Evolutionary conservation across 2,888 invertebrate genomes (phyloP).

Genomic region (Sylvicola cinctus): DNA sequence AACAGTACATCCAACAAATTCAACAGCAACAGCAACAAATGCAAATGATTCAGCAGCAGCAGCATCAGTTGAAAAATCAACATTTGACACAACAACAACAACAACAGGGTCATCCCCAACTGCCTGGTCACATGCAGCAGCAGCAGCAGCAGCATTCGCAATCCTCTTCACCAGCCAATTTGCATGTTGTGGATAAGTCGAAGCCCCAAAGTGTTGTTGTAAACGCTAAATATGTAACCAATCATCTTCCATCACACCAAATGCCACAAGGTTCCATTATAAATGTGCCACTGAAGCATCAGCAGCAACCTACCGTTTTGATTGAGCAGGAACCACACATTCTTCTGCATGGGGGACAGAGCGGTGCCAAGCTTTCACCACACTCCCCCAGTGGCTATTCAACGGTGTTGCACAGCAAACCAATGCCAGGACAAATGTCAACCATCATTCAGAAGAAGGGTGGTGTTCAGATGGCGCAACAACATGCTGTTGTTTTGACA

Average conservation of each 20-base stretch:
- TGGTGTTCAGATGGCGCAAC: not conserved
- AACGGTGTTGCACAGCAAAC: no score
- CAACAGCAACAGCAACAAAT: not conserved
- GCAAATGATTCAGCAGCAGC: not conserved
- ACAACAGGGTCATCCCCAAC: not conserved
- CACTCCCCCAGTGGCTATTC: no score
- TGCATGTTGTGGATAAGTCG: no score
- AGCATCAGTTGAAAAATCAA: not conserved
- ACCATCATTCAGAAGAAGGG: no score
- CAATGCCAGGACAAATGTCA: no score
- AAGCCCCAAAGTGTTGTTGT: not conserved
- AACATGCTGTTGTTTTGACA: not conserved
- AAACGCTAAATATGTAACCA: not conserved
- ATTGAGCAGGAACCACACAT: no score
- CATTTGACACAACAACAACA: conserved; percentile 1
- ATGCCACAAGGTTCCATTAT: not conserved
- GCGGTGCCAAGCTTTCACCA: no score
- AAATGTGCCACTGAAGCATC: not conserved
- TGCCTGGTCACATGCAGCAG: not conserved
- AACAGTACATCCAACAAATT: not conserved
- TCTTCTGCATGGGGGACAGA: no score
- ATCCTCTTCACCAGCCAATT: no score
- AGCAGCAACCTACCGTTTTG: not conserved
- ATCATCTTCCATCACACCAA: not conserved
- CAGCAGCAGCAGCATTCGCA: not conserved